Evolutionary conservation across 2,797 vertebrate species (phyloP), one percentile per base, ranked within the genome.

Genomic region (Rhadinocentrus ornatus): DNA sequence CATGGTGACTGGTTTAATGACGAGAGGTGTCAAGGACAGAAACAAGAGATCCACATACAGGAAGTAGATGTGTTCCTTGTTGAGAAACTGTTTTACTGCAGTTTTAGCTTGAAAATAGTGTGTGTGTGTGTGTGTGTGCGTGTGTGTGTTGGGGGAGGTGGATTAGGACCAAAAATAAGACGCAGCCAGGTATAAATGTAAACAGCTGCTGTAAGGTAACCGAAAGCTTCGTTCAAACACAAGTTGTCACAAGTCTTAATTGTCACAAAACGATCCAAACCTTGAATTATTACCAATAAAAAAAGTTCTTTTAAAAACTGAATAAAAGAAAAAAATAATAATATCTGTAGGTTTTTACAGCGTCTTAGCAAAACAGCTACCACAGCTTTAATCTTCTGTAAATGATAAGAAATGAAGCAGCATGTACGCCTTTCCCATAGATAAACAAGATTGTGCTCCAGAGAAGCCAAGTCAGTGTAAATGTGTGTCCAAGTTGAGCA

Each of bases 1-100:
- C 56, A 72, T 60, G 55, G 63, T 32, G 75, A 73, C 81, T 82
- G 85, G 82, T 86, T 82, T 78, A 77, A 81, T 58, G 27, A 86
- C 77, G 3, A 70, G 60, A 77, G 50, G 63, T 77, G 71, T 80
- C 82, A 85, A 75, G 72, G 78, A 82, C 80, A 71, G 59, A 58
- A 82, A 76, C 67, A 41, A 62, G 44, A 69, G 26, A 75, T 65
- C 72, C 60, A 63, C 56, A 66, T 63, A 69, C 71, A 78, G 69
- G 75, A 87, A 88, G 85, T 79, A 31, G 39, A 59, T 4, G 15
- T 11, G 37, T 60, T 61, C 41, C 13, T 20, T 39, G 57, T 31
- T 68, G 35, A 62, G 11, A 68, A 59, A 73, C 9, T 44, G 15
- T 46, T 60, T 67, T 31, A 16, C 37, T 9, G 48, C 29, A 26